A percentile compares a stretch with the other conserved stretches of the same genome.
Evolutionary conservation across 2,888 invertebrate genomes (phyloP).

Genomic region (Cosmorhoe ocellata): DNA sequence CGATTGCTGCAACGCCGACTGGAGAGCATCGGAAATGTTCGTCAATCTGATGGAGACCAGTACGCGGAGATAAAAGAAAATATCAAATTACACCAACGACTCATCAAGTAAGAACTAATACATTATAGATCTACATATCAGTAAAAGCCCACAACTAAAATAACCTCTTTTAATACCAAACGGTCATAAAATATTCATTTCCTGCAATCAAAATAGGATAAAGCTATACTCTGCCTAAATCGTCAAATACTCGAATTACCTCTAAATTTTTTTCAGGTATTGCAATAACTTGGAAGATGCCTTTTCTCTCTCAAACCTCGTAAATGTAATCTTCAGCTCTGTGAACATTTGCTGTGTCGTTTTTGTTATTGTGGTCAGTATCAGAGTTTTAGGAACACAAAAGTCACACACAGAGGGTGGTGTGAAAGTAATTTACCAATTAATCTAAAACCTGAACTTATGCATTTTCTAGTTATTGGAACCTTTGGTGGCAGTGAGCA

Average conservation of each 20-base stretch:
- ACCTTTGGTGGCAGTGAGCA: slow-evolving; percentile 65
- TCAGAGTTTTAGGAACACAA: background rate
- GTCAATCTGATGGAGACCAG: slow-evolving; percentile 51
- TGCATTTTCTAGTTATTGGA: slow-evolving; percentile 57
- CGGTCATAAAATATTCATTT: no score
- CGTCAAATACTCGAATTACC: no score
- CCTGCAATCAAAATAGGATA: no score
- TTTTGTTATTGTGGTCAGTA: slow-evolving; percentile 70
- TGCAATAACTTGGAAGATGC: slow-evolving; percentile 70
- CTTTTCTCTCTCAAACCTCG: slow-evolving; percentile 64
- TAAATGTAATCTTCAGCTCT: slow-evolving; percentile 71
- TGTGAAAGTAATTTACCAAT: no score
- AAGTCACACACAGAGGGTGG: no score
- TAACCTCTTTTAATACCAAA: no score
- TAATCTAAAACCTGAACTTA: no score
- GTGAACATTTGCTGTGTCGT: slow-evolving; percentile 74
- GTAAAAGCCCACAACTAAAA: no score
- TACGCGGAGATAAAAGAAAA: slow-evolving; percentile 59
- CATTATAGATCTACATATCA: background rate
- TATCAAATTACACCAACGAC: slow-evolving; percentile 69
- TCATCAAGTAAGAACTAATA: slow-evolving; percentile 55
- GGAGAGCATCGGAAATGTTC: slow-evolving; percentile 45
- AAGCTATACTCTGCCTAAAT: no score
- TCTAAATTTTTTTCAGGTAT: slow-evolving; percentile 53
- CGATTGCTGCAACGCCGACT: slow-evolving; percentile 61